Base-by-base conservation (phyloP, 1,140 invertebrate species). In the Alviniconcha marisindica region DNA sequence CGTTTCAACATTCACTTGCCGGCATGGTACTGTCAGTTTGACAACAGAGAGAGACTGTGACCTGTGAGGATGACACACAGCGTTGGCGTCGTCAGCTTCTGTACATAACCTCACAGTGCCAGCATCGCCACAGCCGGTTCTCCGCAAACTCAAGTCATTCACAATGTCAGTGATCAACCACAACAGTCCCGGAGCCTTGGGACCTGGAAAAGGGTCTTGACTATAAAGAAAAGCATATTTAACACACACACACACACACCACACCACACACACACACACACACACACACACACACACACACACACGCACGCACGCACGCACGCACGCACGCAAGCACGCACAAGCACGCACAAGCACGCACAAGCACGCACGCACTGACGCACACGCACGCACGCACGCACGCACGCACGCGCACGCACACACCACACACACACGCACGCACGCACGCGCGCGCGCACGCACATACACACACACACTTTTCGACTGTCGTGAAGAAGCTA, bases 261-360 rank as follows among this genome's bases (percentile, higher is more conserved):
- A 4, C 21, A 12, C 4, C 60, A 63, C 28, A 63, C 60, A 63
- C 28, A 31, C 28, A 31, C 28, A 63, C 60, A 63, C 21, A 63
- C 28, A 63, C 60, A 63, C 28, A 31, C 28, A 31, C 60, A 63
- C 60, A 63, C 60, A 63, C 60, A 63, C 60, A 63, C 60, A n/a
- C 60, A 63, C 60, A n/a, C 60, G 24, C 60, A 63, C 60, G 24
- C 60, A 63, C 60, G 24, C 60, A 63, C 24, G 24, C 60, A 63
- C 60, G 24, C 24, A 63, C 10, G 7, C 10, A 63, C 28, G 24
- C 60, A 63, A 7, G 24, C 24, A n/a, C 24, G 21, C 60, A 63
- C 60, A 63, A 5, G 60, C 60, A 5, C 7, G 5, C 7, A 24
- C 7, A n/a, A 63, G 28, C 4, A 63, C 4, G 60, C 4, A 63